A percentile compares a stretch with the other conserved stretches of the same genome.
These are phyloP conservation scores for Onychomys torridus DNA, from an alignment of 2,797 vertebrate species.

Conservation along the genomic window DNA sequence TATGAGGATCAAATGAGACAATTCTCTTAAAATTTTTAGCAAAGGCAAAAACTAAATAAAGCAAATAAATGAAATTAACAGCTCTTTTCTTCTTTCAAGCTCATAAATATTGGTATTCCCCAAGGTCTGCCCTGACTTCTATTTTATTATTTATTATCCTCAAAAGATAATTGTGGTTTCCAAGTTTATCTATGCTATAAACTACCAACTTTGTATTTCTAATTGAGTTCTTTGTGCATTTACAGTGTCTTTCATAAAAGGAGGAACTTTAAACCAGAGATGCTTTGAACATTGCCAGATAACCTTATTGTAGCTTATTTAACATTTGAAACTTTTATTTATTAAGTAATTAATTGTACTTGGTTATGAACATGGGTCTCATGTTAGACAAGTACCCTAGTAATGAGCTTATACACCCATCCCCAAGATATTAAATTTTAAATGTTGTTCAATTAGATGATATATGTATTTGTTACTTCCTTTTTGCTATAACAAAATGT, in stretches of 20 bases:
- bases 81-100: background rate
- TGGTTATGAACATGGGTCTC: background rate
- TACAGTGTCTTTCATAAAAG: background rate
- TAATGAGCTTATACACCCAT: background rate
- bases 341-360: background rate
- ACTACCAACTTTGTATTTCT: background rate
- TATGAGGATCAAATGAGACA: background rate
- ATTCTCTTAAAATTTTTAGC: background rate
- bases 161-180: background rate
- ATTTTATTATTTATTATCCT: slow-evolving; percentile 18
- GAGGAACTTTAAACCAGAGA: slow-evolving; percentile 13
- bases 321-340: background rate
- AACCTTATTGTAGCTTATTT: background rate
- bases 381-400: background rate
- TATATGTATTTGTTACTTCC: background rate
- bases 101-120: slow-evolving; percentile 21
- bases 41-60: background rate
- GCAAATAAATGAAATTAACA: background rate
- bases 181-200: background rate
- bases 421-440: background rate
- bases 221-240: background rate
- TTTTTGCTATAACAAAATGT: background rate
- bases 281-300: background rate
- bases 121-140: slow-evolving; percentile 11
- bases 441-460: background rate